Evolutionary conservation across 2,797 vertebrate genomes (phyloP), one percentile per base, ranked within the genome.

Genomic region (Sebastes nivosus): DNA sequence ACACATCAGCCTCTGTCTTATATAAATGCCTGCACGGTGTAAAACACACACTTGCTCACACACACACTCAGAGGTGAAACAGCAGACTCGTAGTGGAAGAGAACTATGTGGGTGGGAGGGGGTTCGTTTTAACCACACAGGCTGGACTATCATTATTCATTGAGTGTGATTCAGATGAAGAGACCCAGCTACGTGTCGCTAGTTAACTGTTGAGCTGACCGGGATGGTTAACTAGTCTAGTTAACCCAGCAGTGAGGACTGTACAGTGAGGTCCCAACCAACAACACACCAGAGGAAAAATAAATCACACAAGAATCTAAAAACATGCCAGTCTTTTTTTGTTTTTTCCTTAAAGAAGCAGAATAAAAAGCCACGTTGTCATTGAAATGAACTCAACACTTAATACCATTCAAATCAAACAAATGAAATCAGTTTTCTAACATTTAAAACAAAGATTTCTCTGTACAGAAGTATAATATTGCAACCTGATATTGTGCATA

Each of bases 401-500:
- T 87, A 86, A 83, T 90, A 93, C 86, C 85, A 88, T 90, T 92
- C 84, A 93, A 93, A 93, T 93, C 77, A 93, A 93, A 94, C 85
- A 89, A 95, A 92, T 84, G 65, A 93, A 91, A 91, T 88, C 67
- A 90, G 77, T 94, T 91, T 50, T 87, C 63, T 81, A 90, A 93
- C 91, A 92, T 80, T 91, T 80, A 91, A 93, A 95, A 89, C 89
- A 89, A 93, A 87, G 79, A 89, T 78, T 88, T 93, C 57, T 93
- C 89, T 95, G 92, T 95, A 95, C 94, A 95, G 81, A 92, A 94
- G 81, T 90, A 93, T 95, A 94, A 95, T 95, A 95, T 96, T 96
- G 95, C 95, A 95, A 95, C 95, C 95, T 96, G 95, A 96, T 95
- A 95, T 95, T 96, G 94, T 95, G 95, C 95, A 96, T 96, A 95